Base-by-base conservation (phyloP, 2,113 vertebrate species). In the Gallinago media region DNA sequence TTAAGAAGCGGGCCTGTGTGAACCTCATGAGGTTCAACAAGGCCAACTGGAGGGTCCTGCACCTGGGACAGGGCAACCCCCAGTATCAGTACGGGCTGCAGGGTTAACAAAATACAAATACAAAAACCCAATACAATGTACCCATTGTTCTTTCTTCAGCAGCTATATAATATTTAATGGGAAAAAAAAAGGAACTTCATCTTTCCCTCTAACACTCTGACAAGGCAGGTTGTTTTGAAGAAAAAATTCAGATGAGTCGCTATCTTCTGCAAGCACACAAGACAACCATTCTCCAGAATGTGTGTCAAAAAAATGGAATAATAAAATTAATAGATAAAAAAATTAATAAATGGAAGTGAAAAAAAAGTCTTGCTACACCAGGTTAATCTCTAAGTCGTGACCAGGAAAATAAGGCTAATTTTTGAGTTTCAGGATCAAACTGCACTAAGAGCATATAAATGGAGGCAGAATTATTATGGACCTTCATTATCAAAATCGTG, bases 301-400 rank as follows among this genome's bases (percentile, higher is more conserved):
- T 15, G 59, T 15, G 15, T 42, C 25, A 9, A 73, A 92, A 87
- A 81, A 44, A 29, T 26, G 13, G 13, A 74, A 81, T 47, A 74
- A 78, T 44, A 75, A n/a, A 84, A 85, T 40, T 87, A 38, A 29
- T 63, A 29, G 11, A 40, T 27, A 6, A 29, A 40, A 62, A 62
- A 40, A 26, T 11, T 61, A 63, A 40, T 77, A 83, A 94, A 95
- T 74, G 62, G 55, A 97, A 95, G 5, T 3, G 13, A 4, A 12
- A 72, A 29, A 26, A 76, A 18, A 47, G 55, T 65, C 44, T 72
- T 78, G 14, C 34, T 94, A 76, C 50, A 32, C 31, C 65, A 84
- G 44, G 76, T 93, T 90, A 58, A 91, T 83, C 70, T 94, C 67
- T 80, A 86, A 96, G 83, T 58, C 56, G 14, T 5, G 9, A 73